These are phyloP conservation scores for Ispidina lecontei DNA, from an alignment of 2,797 vertebrate species.

Conservation along the genomic window DNA sequence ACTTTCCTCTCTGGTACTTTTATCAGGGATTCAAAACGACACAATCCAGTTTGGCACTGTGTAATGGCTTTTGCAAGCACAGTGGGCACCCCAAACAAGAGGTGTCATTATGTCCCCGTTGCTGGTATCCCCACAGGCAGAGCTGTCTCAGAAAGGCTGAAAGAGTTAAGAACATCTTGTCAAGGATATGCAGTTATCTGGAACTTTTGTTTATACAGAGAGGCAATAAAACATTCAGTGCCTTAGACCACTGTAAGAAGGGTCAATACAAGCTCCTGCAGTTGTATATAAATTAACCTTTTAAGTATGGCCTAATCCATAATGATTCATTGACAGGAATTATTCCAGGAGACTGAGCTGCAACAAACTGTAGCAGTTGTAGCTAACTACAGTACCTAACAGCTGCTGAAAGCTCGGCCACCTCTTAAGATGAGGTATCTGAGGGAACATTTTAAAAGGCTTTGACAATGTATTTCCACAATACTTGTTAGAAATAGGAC, in stretches of 20 bases:
- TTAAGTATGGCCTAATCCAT: constrained; percentile 68
- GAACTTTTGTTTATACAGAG: constrained; percentile 70
- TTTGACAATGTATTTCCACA: constrained; percentile 70
- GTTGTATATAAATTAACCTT: constrained; percentile 74
- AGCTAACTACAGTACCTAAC: constrained; percentile 42
- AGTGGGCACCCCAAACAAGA: not conserved
- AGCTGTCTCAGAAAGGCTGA: constrained; percentile 1
- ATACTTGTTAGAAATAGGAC: constrained; percentile 57
- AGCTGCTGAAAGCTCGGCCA: constrained; percentile 39
- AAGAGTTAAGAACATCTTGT: constrained; percentile 68
- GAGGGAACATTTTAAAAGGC: constrained; percentile 61
- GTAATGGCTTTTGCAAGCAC: not conserved
- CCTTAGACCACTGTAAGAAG: constrained; percentile 61
- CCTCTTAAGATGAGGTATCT: constrained; percentile 62
- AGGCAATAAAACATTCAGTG: constrained; percentile 67
- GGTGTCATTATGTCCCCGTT: not conserved
- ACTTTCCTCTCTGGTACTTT: not conserved
- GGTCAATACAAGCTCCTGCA: constrained; percentile 70
- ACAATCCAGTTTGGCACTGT: not conserved
- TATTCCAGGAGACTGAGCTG: constrained; percentile 63
- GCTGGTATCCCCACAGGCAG: rapidly evolving
- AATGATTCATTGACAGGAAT: constrained; percentile 70
- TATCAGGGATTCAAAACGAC: not conserved
- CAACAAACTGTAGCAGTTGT: constrained; percentile 58
- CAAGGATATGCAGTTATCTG: constrained; percentile 61